These are phyloP conservation scores for Paradoxurus hermaphroditus DNA, from an alignment of 2,113 vertebrate species.

Conservation along the genomic window DNA sequence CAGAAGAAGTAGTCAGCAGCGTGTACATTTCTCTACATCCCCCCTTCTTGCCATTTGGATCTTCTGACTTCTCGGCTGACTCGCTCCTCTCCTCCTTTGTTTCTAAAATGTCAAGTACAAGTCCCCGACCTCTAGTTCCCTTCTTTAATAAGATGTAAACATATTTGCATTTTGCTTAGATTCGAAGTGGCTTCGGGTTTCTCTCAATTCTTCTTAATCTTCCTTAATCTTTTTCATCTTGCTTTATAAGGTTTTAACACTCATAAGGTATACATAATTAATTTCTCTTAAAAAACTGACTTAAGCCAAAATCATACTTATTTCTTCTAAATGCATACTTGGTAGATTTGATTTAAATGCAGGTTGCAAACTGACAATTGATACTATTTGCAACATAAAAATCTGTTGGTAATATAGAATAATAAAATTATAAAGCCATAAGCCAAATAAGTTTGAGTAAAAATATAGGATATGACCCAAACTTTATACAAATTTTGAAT, in stretches of 20 bases:
- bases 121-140: neutral
- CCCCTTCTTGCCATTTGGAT: neutral
- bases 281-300: neutral
- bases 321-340: neutral
- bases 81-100: neutral
- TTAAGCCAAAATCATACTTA: neutral
- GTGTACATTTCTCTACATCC: neutral
- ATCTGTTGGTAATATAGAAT: neutral
- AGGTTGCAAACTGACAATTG: neutral
- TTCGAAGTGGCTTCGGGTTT: neutral
- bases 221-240: neutral
- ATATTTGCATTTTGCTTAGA: neutral
- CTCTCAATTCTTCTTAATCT: neutral
- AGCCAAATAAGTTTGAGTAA: neutral
- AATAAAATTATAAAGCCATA: neutral
- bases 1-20: neutral
- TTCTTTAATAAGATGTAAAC: neutral
- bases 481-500: neutral
- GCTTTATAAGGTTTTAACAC: neutral
- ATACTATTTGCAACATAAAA: neutral
- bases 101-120: neutral
- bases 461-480: neutral
- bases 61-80: neutral
- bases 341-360: neutral
- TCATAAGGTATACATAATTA: neutral